A percentile compares a stretch with the other conserved stretches of the same genome.
Conservation (phyloP, 2,113 vertebrate species). For the Gopherus flavomarginatus region DNA sequence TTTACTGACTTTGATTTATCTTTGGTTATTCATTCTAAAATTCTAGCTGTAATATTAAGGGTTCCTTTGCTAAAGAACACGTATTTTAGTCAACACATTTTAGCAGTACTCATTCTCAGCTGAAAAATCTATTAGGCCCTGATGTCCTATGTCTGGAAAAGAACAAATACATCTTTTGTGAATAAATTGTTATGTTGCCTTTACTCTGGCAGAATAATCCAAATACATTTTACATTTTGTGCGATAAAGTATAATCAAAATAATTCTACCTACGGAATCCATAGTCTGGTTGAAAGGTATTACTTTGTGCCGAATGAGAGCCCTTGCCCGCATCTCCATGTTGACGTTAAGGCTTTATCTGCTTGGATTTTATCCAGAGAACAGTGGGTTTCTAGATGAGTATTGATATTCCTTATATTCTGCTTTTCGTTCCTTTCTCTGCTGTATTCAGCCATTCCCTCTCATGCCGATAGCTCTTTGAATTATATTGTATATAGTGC, state of each 20-base stretch:
- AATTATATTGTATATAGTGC: not conserved
- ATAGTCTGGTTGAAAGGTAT: not conserved
- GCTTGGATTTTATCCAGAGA: not conserved
- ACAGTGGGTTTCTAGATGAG: not conserved
- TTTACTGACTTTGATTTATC: conserved; percentile 7
- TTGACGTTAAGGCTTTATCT: not conserved
- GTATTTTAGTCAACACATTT: not conserved
- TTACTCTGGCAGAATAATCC: not conserved
- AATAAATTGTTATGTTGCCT: not conserved
- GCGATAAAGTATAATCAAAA: not conserved
- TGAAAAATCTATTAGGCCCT: not conserved
- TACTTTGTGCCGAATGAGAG: not conserved
- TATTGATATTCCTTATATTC: not conserved
- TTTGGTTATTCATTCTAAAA: not conserved
- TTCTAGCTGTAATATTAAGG: not conserved
- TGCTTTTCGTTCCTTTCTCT: not conserved
- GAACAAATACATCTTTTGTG: not conserved
- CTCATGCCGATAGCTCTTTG: not conserved
- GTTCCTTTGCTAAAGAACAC: not conserved
- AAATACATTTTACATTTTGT: not conserved
- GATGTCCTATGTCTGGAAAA: not conserved
- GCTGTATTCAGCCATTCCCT: not conserved
- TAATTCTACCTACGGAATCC: not conserved
- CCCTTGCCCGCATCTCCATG: not conserved
- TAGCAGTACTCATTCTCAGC: not conserved